These are phyloP conservation scores for Ruditapes philippinarum DNA, from an alignment of 1,140 invertebrate species.

Conservation along the genomic window DNA sequence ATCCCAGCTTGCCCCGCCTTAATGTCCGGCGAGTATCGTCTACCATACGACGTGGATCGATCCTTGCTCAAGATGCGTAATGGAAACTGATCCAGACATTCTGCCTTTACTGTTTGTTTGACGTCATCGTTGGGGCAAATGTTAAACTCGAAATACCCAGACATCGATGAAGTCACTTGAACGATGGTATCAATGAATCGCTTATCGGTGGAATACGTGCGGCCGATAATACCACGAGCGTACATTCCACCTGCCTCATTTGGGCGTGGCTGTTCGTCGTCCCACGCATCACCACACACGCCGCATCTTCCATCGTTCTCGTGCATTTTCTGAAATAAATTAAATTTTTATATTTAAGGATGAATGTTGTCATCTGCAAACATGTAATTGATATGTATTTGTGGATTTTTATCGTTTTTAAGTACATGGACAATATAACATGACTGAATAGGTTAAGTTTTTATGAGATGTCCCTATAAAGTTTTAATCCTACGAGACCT, in stretches of 20 bases:
- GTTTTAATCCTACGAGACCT: too few relatives aligned
- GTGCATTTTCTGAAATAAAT: constrained; percentile 63
- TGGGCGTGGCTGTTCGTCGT: constrained; percentile 81
- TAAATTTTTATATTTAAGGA: too few relatives aligned
- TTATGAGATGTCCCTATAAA: too few relatives aligned
- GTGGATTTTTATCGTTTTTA: too few relatives aligned
- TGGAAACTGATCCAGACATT: constrained; percentile 57
- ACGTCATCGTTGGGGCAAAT: constrained; percentile 90
- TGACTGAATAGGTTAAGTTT: too few relatives aligned
- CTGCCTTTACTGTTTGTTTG: constrained; percentile 12
- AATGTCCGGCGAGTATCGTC: constrained; percentile 8
- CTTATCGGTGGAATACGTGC: constrained; percentile 78
- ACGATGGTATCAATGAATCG: constrained; percentile 53
- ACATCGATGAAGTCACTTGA: constrained; percentile 68
- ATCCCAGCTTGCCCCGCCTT: constrained; percentile 4
- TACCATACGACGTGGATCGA: neutral
- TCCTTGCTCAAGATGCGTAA: constrained; percentile 42
- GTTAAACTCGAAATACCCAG: constrained; percentile 95
- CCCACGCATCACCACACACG: constrained; percentile 85
- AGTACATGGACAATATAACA: too few relatives aligned
- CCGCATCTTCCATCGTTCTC: constrained; percentile 85
- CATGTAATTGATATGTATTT: too few relatives aligned
- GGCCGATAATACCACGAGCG: constrained; percentile 80
- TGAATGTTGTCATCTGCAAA: too few relatives aligned
- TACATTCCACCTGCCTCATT: constrained; percentile 85